Percentiles rank a stretch among this genome's conserved stretches.
These are phyloP conservation scores for Spodoptera litura DNA, from an alignment of 1,140 invertebrate species.

Conservation along the genomic window DNA sequence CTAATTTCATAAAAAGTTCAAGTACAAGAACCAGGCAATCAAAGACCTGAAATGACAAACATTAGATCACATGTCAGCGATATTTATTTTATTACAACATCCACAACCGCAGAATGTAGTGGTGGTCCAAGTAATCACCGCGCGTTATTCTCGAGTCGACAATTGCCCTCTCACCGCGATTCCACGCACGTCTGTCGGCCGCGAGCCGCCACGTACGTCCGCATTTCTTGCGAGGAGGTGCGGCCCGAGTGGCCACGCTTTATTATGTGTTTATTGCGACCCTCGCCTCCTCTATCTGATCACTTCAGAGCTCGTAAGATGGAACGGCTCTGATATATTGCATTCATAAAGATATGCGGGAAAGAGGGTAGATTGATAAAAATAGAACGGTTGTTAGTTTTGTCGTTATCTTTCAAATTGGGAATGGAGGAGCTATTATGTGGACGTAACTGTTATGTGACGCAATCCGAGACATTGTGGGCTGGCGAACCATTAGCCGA, in stretches of 20 bases:
- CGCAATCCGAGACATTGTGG: neutral
- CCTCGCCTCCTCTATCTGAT: constrained; percentile 58
- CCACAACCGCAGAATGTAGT: neutral
- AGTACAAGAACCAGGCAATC: too few species aligned
- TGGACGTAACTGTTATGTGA: constrained; percentile 4
- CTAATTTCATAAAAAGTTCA: too few species aligned
- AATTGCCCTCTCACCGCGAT: constrained; percentile 10
- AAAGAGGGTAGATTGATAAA: constrained; percentile 32
- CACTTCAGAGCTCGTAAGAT: constrained; percentile 47
- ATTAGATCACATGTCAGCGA: neutral
- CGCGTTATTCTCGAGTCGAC: neutral
- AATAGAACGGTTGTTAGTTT: constrained; percentile 27
- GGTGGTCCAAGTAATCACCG: neutral
- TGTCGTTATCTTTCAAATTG: constrained; percentile 19
- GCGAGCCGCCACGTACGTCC: constrained; percentile 29
- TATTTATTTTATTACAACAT: constrained; percentile 4
- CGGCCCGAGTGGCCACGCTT: constrained; percentile 46
- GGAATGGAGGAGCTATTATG: constrained; percentile 1
- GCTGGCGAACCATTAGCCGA: too few species aligned
- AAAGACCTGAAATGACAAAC: neutral
- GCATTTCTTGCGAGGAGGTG: constrained; percentile 37
- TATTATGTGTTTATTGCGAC: constrained; percentile 65
- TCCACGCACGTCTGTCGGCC: constrained; percentile 20
- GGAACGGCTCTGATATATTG: constrained; percentile 45
- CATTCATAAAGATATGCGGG: constrained; percentile 46